Evolutionary conservation across 1,140 invertebrate species (phyloP).

Genomic region (Idris sp.): DNA sequence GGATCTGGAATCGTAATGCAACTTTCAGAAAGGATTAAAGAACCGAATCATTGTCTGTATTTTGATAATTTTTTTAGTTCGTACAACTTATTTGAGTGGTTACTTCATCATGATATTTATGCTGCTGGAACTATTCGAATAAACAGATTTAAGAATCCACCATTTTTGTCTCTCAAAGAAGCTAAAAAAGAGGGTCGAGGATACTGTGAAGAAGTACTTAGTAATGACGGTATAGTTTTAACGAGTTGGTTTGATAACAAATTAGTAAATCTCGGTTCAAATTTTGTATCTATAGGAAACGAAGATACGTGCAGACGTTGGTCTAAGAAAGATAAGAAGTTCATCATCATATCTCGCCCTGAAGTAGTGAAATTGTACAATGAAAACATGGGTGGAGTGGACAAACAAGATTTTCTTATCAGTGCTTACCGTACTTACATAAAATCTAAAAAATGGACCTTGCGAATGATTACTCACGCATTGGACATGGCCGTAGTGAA

Average conservation of each 20-base stretch:
- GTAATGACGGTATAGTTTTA: constrained; percentile 21
- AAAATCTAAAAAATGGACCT: constrained; percentile 24
- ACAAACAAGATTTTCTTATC: constrained; percentile 19
- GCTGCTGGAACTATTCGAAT: constrained; percentile 18
- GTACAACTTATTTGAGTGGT: constrained; percentile 23
- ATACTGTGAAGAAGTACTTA: constrained; percentile 20
- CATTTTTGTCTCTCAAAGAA: constrained; percentile 15
- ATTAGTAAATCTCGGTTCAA: constrained; percentile 17
- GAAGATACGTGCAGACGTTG: constrained; percentile 20
- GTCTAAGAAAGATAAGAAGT: constrained; percentile 23
- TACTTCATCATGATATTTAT: constrained; percentile 13
- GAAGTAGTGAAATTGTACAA: constrained; percentile 29
- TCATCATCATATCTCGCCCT: constrained; percentile 11
- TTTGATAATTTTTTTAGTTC: constrained; percentile 29
- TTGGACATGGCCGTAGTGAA: constrained; percentile 19
- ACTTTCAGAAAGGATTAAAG: constrained; percentile 8
- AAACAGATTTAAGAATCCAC: constrained; percentile 17
- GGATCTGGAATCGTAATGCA: constrained; percentile 23
- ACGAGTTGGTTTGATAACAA: constrained; percentile 21
- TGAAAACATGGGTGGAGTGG: constrained; percentile 20
- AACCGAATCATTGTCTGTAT: constrained; percentile 19
- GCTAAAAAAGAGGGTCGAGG: constrained; percentile 12
- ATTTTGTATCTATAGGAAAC: constrained; percentile 9
- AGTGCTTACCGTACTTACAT: constrained; percentile 13
- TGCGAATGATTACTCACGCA: constrained; percentile 24